These are phyloP conservation scores for Deilephila elpenor DNA, from an alignment of 2,888 invertebrate genomes.

Conservation along the genomic window DNA sequence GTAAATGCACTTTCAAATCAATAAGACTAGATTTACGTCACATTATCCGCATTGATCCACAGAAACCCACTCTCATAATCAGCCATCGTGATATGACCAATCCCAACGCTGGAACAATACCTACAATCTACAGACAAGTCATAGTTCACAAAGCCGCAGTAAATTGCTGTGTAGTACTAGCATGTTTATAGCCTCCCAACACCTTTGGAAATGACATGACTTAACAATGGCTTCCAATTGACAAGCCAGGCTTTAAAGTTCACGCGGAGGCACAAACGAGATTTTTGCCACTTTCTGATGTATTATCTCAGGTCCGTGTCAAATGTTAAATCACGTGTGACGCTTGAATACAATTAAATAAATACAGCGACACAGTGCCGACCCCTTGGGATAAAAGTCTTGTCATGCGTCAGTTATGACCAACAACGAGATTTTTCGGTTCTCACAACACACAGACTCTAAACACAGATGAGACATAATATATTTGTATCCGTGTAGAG, in stretches of 20 bases:
- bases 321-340: background rate
- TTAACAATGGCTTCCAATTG: background rate
- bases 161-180: slow-evolving; percentile 1
- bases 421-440: no score
- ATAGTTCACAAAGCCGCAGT: slow-evolving; percentile 2
- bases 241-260: background rate
- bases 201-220: slow-evolving; percentile 2
- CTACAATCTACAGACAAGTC: slow-evolving; percentile 4
- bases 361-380: no score
- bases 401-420: no score
- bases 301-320: background rate
- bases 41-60: no score
- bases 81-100: background rate
- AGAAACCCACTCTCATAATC: background rate
- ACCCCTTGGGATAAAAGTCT: no score
- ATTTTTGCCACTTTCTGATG: background rate
- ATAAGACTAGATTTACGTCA: no score
- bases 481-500: no score
- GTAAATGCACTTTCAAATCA: no score
- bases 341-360: background rate
- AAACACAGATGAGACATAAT: no score
- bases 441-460: no score
- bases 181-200: background rate
- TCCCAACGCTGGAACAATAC: background rate
- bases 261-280: background rate